Percentiles rank a stretch among this genome's conserved stretches.
These are phyloP conservation scores for Latrodectus elegans DNA, from an alignment of 2,888 invertebrate genomes.

Conservation along the genomic window DNA sequence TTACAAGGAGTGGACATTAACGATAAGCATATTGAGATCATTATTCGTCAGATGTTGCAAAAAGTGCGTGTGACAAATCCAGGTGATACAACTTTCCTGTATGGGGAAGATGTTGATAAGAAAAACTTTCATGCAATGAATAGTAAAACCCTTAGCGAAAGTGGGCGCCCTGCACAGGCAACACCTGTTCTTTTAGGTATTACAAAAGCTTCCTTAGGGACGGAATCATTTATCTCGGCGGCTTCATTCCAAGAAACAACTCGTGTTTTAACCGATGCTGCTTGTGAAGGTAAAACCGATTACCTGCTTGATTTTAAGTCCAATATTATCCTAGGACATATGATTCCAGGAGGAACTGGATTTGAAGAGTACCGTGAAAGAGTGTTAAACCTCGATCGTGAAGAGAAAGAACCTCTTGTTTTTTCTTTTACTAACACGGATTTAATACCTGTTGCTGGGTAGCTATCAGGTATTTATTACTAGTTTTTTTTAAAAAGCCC, in stretches of 20 bases:
- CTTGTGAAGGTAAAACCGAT: conserved; percentile 16
- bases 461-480: too few species aligned
- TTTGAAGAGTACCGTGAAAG: too few species aligned
- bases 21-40: conserved; percentile 14
- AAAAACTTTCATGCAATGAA: neutral
- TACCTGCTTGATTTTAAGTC: conserved; percentile 19
- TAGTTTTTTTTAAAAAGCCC: too few species aligned
- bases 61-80: neutral
- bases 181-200: neutral
- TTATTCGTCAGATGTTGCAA: conserved; percentile 8
- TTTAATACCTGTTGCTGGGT: too few species aligned
- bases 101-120: neutral
- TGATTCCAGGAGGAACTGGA: conserved; percentile 47
- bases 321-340: conserved; percentile 31
- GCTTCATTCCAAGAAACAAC: conserved; percentile 58
- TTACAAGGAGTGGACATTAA: conserved; percentile 1
- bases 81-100: neutral
- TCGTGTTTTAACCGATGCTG: conserved; percentile 24
- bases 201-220: neutral
- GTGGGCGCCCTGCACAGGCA: neutral
- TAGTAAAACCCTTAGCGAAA: too few species aligned
- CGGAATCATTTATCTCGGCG: conserved; percentile 22
- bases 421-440: too few species aligned
- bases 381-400: too few species aligned
- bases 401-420: too few species aligned